Percentiles rank a stretch among this genome's conserved stretches.
phyloP scores from a whole-genome alignment of 2,888 invertebrate species.

The Sphinx pinastri region DNA sequence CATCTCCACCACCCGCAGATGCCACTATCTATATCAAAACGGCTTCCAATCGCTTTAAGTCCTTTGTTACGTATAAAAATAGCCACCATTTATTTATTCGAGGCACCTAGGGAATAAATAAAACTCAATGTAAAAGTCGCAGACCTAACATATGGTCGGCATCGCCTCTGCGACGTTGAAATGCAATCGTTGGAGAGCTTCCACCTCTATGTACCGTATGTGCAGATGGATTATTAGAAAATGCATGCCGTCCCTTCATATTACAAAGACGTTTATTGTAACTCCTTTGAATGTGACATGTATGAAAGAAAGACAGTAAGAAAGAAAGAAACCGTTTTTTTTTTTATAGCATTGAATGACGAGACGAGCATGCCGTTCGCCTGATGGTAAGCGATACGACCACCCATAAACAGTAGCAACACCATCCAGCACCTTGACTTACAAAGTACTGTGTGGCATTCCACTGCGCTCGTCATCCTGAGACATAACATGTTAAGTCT shows the following conservation, averaged over 20 bases:
- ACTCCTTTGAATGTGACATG: not conserved
- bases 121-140: conserved; percentile 51
- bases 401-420: too few species aligned
- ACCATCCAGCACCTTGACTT: too few species aligned
- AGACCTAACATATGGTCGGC: conserved; percentile 52
- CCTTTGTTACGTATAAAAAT: conserved; percentile 16
- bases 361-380: too few species aligned
- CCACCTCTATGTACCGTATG: conserved; percentile 15
- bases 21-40: not conserved
- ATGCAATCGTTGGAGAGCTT: conserved; percentile 55
- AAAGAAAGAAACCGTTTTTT: too few species aligned
- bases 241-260: not conserved
- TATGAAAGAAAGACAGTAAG: too few species aligned
- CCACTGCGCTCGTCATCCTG: too few species aligned
- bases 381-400: too few species aligned
- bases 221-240: conserved; percentile 29
- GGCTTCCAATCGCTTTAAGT: conserved; percentile 16
- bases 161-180: conserved; percentile 47
- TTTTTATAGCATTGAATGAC: too few species aligned
- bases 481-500: too few species aligned
- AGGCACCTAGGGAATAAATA: conserved; percentile 34
- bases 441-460: too few species aligned
- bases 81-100: conserved; percentile 31
- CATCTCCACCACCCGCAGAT: not conserved
- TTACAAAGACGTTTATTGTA: not conserved